Evolutionary conservation across 2,797 vertebrate genomes (phyloP), one percentile per base, ranked within the genome.

Genomic region (Catostomus latipinnis): DNA sequence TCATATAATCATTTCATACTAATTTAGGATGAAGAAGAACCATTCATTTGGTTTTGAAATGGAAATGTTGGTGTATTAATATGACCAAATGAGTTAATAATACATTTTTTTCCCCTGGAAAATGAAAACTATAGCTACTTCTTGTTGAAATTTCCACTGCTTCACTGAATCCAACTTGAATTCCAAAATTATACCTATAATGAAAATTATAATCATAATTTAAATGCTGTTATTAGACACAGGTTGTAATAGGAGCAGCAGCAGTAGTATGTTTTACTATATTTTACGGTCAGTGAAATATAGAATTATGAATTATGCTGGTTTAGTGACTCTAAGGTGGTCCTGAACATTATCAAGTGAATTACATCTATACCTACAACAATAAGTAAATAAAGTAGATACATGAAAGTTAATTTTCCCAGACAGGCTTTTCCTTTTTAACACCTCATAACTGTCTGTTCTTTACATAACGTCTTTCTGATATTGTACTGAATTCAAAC

Each of bases 1-100:
- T 92, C 91, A 88, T 84, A 71, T 85, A 84, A 88, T 90, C 92
- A 90, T 93, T 87, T 89, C 84, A 88, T 87, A 81, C 83, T 90
- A 87, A 91, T 90, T 91, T 90, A 78, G 70, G 83, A 90, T 89
- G 80, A 74, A 71, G 88, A 88, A 88, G 86, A 91, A 88, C 88
- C 90, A 92, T 90, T 88, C 77, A 90, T 90, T 78, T 89, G 83
- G 83, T 78, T 84, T 84, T 80, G 78, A 71, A 45, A 68, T 79
- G 65, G 74, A 77, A 86, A 80, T 74, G 12, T 57, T 56, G 6
- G 52, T 18, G 9, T 62, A 70, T 71, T 78, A 63, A 65, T 60
- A 69, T 74, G 54, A 71, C 66, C 65, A 76, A 78, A 60, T 76
- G 34, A 45, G 52, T 58, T 68, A 82, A 81, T 60, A 14, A 61